Conservation (phyloP, 2,888 invertebrate genomes). For the Steinernema scapterisci region DNA sequence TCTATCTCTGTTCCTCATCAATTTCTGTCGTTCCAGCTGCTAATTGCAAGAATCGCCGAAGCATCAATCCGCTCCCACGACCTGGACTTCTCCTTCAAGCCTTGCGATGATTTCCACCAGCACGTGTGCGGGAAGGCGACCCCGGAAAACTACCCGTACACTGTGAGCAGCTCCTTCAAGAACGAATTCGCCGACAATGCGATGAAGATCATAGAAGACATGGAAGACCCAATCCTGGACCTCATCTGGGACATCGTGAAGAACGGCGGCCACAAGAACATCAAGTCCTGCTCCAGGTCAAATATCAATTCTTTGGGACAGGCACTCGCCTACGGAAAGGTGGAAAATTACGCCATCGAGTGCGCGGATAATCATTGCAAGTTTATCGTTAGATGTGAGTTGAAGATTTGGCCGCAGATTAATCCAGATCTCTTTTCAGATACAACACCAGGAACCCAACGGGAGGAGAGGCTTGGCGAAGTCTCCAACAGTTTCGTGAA, state of each 20-base stretch:
- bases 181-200: neutral
- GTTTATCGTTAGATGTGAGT: neutral
- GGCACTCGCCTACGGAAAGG: constrained; percentile 2
- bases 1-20: too few relatives aligned
- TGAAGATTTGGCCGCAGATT: neutral
- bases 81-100: neutral
- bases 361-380: neutral
- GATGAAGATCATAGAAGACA: neutral
- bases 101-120: neutral
- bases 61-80: neutral
- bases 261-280: neutral
- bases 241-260: neutral
- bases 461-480: neutral
- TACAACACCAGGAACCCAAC: neutral
- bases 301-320: neutral
- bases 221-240: constrained; percentile 4
- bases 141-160: neutral
- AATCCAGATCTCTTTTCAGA: neutral
- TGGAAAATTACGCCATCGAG: neutral
- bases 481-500: neutral
- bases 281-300: neutral
- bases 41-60: too few relatives aligned
- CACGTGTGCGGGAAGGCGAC: neutral
- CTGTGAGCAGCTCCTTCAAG: neutral
- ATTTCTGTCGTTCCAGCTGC: too few relatives aligned